Evolutionary conservation across 1,140 invertebrate species (phyloP), one percentile per base, ranked within the genome.

Genomic region (Popillia japonica): DNA sequence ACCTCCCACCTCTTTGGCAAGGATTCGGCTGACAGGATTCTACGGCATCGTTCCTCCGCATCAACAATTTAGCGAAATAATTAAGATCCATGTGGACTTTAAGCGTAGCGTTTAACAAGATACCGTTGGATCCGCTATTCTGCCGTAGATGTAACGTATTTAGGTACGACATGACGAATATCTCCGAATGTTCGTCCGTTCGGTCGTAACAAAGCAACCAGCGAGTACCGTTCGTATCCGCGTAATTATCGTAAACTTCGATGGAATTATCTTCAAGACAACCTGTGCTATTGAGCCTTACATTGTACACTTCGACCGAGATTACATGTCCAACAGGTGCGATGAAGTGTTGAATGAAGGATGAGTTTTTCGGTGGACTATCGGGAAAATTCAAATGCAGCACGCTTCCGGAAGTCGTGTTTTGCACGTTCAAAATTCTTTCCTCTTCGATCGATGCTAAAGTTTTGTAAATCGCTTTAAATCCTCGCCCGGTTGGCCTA

Each of bases 1-100:
- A 94, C 77, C 88, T 89, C 0, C 93, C 93, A 2, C 88, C 90
- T 82, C 93, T 90, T 42, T 90, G 85, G 82, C 93, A 94, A 1
- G 93, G 92, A 84, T 93, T 92, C 0, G 92, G 93, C 4, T 87
- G 86, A 82, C 93, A 94, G 0, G 90, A 90, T 78, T 92, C 92
- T 40, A 93, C 87, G 0, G 87, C 87, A 8, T 90, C 89, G 9
- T 89, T 88, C 0, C 88, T 86, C 9, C 89, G 86, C 44, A 89
- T 86, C 10, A 92, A 82, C 40, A 92, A 84, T 84, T 93, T 93
- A 72, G 84, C 87, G 81, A 90, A 90, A 83, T 90, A 92, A 40
- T 89, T 89, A 0, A 87, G 83, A 85, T 93, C 92, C 61, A 80
- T 78, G 77, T 85, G 83, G 11, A 89, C 84, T 17, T 83, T 82